Base-by-base conservation (phyloP, 1,140 invertebrate genomes). In the Drepana arcuata region DNA sequence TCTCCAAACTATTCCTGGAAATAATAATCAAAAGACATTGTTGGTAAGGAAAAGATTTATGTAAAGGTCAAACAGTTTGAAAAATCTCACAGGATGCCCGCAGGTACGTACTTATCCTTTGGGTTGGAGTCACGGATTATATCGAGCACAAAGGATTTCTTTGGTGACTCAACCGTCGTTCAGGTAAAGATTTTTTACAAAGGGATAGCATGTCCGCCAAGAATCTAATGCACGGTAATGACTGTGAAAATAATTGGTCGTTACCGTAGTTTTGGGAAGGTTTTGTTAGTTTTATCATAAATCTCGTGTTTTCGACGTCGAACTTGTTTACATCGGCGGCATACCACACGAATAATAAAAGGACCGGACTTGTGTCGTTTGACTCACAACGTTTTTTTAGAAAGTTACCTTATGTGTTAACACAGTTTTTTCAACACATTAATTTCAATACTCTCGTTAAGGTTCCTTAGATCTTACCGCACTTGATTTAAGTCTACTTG, bases 111-210 rank as follows among this genome's bases (percentile, higher is more conserved):
- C n/a, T n/a, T 21, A 26, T 57, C 43, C 41, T 44, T 37, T 46
- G 48, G 16, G 15, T 31, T 32, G 34, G 32, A 28, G 25, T 35
- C n/a, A 34, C 25, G 39, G 47, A 50, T 54, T 54, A 48, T 24
- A 30, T 40, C 4, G 14, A 14, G 28, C 23, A 48, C 47, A 55
- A 59, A 50, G 33, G 45, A 16, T 47, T 48, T 45, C 30, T 40
- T 35, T 9, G 30, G 30, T 52, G 53, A 57, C 23, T 57, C 54
- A 47, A 25, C 34, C 12, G 14, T 24, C 27, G 11, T 29, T 23
- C 54, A 62, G 54, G 54, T 54, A 58, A 35, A 48, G 29, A 13
- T 32, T 48, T 53, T 60, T 36, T 48, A 40, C 27, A 46, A 48
- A 36, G 11, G 16, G 28, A 34, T 24, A 33, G 16, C 33, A 39